Percentiles rank a stretch among this genome's conserved stretches.
These are phyloP conservation scores for Paedocypris sp. DNA, from an alignment of 2,113 vertebrate genomes.

Conservation along the genomic window DNA sequence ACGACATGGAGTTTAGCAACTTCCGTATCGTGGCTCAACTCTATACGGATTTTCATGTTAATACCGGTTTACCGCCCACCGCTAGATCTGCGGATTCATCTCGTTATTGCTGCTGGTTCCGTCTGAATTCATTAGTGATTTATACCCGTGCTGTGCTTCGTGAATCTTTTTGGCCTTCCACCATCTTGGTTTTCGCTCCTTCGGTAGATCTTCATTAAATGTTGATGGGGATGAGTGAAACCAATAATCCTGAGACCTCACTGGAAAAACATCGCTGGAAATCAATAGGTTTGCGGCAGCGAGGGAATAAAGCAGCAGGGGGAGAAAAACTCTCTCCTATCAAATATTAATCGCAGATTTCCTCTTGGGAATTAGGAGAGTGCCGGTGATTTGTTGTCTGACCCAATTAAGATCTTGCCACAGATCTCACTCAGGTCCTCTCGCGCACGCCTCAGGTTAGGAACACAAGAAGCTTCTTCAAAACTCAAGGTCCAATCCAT, in stretches of 20 bases:
- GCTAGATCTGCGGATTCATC: too few species aligned
- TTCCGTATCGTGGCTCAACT: too few species aligned
- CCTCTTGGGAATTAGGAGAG: constrained; percentile 35
- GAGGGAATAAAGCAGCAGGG: constrained; percentile 18
- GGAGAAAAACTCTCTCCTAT: constrained; percentile 40
- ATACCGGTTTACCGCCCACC: too few species aligned
- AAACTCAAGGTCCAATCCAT: too few species aligned
- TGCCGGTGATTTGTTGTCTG: constrained; percentile 45
- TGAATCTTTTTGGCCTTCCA: background rate
- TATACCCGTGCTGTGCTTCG: background rate
- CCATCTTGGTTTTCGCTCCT: constrained; percentile 21
- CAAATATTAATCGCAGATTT: constrained; percentile 57
- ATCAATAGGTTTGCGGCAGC: constrained; percentile 54
- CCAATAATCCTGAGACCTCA: constrained; percentile 51
- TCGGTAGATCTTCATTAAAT: constrained; percentile 56
- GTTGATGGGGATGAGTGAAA: constrained; percentile 59
- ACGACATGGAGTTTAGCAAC: too few species aligned
- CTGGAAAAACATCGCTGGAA: constrained; percentile 45
- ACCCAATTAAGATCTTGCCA: constrained; percentile 53
- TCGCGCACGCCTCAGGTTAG: too few species aligned
- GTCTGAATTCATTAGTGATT: background rate
- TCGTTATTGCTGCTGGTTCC: too few species aligned
- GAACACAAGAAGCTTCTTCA: too few species aligned
- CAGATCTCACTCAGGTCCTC: constrained; percentile 45
- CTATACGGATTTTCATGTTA: too few species aligned